Evolutionary conservation across 2,797 vertebrate genomes (phyloP).

Genomic region (Rhabdophis nuchalis): DNA sequence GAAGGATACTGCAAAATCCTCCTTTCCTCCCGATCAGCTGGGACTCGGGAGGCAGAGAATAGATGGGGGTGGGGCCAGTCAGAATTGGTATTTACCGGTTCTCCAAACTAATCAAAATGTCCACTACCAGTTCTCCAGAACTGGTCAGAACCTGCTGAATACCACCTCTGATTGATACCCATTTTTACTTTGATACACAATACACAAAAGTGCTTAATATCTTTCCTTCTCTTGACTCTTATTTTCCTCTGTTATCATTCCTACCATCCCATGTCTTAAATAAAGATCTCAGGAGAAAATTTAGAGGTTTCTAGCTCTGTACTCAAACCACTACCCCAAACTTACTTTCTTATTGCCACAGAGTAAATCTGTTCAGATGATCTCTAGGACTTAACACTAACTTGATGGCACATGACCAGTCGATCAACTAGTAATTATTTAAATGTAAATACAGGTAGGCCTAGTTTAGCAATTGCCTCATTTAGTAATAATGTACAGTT

Average conservation of each 20-base stretch:
- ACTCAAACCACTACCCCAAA: background rate
- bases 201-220: conserved; percentile 6
- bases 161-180: background rate
- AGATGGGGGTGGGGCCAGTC: no score
- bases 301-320: background rate
- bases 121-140: no score
- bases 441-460: background rate
- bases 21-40: no score
- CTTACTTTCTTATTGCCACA: background rate
- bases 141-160: no score
- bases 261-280: background rate
- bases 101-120: no score
- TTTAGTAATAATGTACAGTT: background rate
- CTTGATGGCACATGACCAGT: background rate
- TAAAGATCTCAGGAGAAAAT: background rate
- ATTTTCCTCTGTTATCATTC: background rate
- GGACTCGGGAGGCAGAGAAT: no score
- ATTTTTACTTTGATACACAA: conserved; percentile 31
- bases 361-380: background rate
- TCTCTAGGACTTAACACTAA: background rate
- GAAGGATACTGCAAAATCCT: no score
- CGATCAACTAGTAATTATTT: background rate
- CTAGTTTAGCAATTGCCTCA: background rate
- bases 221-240: background rate
- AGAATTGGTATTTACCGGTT: no score